Conservation (phyloP, 2,113 vertebrate genomes). For the Colius striatus region DNA sequence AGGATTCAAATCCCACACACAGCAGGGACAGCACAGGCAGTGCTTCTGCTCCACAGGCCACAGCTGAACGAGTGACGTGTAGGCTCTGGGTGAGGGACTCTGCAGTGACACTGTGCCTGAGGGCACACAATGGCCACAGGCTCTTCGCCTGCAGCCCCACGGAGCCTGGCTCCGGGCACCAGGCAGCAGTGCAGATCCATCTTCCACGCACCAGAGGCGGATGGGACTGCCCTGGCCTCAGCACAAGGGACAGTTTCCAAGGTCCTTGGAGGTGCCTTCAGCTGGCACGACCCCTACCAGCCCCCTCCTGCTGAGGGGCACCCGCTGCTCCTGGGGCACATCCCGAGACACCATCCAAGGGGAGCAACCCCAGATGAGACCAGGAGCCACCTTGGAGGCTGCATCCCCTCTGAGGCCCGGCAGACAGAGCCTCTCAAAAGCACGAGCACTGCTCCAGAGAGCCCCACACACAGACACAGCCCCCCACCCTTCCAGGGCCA, state of each 20-base stretch:
- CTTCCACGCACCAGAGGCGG: background rate
- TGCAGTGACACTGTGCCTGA: fast-evolving
- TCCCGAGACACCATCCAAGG: background rate
- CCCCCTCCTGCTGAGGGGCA: background rate
- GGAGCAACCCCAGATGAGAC: background rate
- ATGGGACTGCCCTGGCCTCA: background rate
- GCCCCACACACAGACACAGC: fast-evolving
- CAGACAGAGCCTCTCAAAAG: fast-evolving
- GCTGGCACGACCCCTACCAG: fast-evolving
- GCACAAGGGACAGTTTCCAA: background rate
- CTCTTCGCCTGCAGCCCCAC: background rate
- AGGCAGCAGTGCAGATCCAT: background rate
- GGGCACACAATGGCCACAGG: fast-evolving
- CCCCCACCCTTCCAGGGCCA: fast-evolving
- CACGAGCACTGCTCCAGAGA: fast-evolving
- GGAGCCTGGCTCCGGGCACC: background rate
- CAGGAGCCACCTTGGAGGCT: background rate
- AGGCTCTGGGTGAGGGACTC: background rate
- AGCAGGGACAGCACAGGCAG: background rate
- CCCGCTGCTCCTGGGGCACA: background rate
- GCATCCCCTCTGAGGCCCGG: fast-evolving
- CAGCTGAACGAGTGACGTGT: fast-evolving
- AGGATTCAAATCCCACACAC: background rate
- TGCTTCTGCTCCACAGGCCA: background rate
- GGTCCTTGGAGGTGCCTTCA: background rate